These are phyloP conservation scores for Esox masquinongy DNA, from an alignment of 2,797 vertebrate species.

Conservation along the genomic window DNA sequence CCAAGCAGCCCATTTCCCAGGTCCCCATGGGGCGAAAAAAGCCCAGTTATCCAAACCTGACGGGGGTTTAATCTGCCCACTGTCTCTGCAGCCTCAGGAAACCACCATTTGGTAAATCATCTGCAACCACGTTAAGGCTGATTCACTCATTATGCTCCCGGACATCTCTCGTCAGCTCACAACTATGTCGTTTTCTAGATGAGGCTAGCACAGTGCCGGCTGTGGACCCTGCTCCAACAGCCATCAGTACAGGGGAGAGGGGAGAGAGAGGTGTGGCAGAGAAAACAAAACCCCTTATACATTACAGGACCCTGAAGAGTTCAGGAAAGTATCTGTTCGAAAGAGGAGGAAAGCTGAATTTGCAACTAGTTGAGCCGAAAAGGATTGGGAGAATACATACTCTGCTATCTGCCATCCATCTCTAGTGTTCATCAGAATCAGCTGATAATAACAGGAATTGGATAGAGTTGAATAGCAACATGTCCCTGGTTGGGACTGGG, in stretches of 20 bases:
- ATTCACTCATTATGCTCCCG: conserved; percentile 75
- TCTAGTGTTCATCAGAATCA: conserved; percentile 62
- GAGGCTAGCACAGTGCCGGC: conserved; percentile 52
- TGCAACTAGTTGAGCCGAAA: conserved; percentile 31
- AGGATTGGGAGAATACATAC: conserved; percentile 43
- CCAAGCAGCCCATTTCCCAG: conserved; percentile 70
- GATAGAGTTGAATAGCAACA: conserved; percentile 61
- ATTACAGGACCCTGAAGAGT: conserved; percentile 40
- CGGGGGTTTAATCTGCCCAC: conserved; percentile 72
- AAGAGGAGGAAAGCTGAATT: conserved; percentile 46
- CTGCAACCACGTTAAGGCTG: conserved; percentile 76
- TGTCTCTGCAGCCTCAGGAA: conserved; percentile 75
- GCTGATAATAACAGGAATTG: conserved; percentile 57
- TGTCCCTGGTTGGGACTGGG: conserved; percentile 5
- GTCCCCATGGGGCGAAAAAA: conserved; percentile 51
- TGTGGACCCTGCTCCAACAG: neutral
- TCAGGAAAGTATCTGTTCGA: conserved; percentile 57
- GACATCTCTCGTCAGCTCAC: conserved; percentile 71
- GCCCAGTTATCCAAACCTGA: conserved; percentile 72
- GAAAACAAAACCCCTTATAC: conserved; percentile 46
- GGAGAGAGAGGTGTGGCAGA: conserved; percentile 21
- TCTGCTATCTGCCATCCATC: conserved; percentile 32
- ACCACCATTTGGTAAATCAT: conserved; percentile 80
- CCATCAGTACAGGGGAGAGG: conserved; percentile 8
- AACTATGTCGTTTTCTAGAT: conserved; percentile 66